These are phyloP conservation scores for Anguilla pacifica DNA, from an alignment of 2,797 vertebrate species.

Conservation along the genomic window DNA sequence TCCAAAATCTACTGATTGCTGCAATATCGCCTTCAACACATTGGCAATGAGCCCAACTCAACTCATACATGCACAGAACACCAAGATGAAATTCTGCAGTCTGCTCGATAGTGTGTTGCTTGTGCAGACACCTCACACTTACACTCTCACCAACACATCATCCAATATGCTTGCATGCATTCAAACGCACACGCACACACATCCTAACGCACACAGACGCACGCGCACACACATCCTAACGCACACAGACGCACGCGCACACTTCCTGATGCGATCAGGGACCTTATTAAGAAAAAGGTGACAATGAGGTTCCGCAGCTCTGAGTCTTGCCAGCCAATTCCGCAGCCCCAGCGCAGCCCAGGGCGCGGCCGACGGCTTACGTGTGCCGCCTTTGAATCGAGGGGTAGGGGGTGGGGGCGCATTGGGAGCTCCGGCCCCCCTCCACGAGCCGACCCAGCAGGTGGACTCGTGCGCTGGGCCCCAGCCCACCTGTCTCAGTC, in stretches of 20 bases:
- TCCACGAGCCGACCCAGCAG: neutral
- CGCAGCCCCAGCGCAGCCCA: constrained; percentile 58
- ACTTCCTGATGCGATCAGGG: constrained; percentile 60
- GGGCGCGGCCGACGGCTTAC: constrained; percentile 57
- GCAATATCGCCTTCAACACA: neutral
- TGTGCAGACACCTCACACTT: neutral
- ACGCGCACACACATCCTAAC: neutral
- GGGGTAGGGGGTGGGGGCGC: constrained; percentile 42
- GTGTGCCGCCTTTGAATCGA: constrained; percentile 58
- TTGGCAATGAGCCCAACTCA: neutral
- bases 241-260: neutral
- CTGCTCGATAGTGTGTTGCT: neutral
- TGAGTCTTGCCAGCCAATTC: constrained; percentile 63
- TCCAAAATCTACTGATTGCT: neutral
- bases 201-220: neutral
- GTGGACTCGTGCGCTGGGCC: neutral
- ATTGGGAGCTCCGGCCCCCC: constrained; percentile 20
- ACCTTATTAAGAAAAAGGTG: constrained; percentile 82
- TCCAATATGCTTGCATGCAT: neutral
- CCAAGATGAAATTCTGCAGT: neutral
- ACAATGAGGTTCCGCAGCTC: constrained; percentile 78
- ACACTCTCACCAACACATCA: neutral
- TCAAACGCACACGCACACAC: neutral
- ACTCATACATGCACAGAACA: neutral
- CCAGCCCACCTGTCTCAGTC: constrained; percentile 35